phyloP scores from a whole-genome alignment of 2,797 vertebrate genomes.

The Hippopotamyrus pictus region DNA sequence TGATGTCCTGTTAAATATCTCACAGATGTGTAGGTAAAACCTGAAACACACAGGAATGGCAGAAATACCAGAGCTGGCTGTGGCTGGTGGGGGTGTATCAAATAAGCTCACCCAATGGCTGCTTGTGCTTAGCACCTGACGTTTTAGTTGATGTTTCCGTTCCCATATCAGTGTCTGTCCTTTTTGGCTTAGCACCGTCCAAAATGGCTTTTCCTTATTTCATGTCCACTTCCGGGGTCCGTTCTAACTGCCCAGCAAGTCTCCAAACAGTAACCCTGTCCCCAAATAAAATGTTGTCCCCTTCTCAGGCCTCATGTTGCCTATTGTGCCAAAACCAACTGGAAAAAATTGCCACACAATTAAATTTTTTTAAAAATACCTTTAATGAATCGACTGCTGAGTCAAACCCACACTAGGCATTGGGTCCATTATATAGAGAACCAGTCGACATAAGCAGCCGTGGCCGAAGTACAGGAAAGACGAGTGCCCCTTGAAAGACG shows the following conservation, averaged over 20 bases:
- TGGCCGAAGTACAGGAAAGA: constrained; percentile 6
- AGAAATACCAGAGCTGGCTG: background rate
- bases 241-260: background rate
- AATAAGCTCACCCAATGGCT: background rate
- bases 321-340: background rate
- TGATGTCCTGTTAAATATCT: background rate
- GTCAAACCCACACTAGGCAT: constrained; percentile 12
- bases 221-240: background rate
- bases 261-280: background rate
- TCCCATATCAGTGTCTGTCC: background rate
- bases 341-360: background rate
- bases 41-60: background rate
- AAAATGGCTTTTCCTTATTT: background rate
- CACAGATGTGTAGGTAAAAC: background rate
- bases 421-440: constrained; percentile 24
- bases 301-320: background rate
- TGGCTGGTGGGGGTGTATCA: background rate
- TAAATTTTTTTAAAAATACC: background rate
- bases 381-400: constrained; percentile 24
- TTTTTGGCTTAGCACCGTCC: background rate
- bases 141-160: background rate
- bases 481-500: background rate
- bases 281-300: background rate
- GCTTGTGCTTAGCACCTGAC: background rate
- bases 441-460: constrained; percentile 15